Evolutionary conservation across 1,140 invertebrate species (phyloP), one percentile per base, ranked within the genome.

Genomic region (Eriocheir sinensis): DNA sequence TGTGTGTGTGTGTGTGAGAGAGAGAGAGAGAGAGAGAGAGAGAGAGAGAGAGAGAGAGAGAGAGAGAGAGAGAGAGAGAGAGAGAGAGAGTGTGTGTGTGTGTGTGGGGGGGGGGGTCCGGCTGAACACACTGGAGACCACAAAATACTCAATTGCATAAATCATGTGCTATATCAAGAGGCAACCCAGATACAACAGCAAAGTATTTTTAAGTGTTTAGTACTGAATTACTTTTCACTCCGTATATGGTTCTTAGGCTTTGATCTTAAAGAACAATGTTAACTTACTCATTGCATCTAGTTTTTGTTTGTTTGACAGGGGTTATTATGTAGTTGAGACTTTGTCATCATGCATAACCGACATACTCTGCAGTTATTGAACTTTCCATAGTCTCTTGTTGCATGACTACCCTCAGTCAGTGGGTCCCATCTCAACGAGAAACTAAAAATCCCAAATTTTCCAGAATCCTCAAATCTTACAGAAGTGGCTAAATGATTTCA

Each of bases 341-440:
- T 85, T 32, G 81, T 85, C 3, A 85, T 40, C 81, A 85, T 85
- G 81, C 81, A 85, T 17, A 85, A 85, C 9, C 81, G 81, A 85
- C 38, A 85, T 15, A 85, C 38, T 34, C 81, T 85, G 81, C 32
- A 85, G 81, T 30, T 85, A 36, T 9, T 85, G 32, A 85, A 40
- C 81, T 85, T 85, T 85, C 81, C 81, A 85, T 9, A 40, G 38
- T 30, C 81, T 85, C 81, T 30, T 40, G 32, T 85, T 30, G 81
- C 81, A 85, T 85, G 81, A 32, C 81, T 85, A 9, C 81, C 30
- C 53, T 60, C 2, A 60, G 27, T 21, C 53, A 60, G 53, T 8
- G 53, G 27, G 4, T 60, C 9, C 12, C 81, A 32, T 85, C 81
- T 34, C 6, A 15, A 34, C 38, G 32, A 85, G 30, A 36, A 40